Evolutionary conservation across 1,140 invertebrate species (phyloP).

Genomic region (Euborellia annulipes): DNA sequence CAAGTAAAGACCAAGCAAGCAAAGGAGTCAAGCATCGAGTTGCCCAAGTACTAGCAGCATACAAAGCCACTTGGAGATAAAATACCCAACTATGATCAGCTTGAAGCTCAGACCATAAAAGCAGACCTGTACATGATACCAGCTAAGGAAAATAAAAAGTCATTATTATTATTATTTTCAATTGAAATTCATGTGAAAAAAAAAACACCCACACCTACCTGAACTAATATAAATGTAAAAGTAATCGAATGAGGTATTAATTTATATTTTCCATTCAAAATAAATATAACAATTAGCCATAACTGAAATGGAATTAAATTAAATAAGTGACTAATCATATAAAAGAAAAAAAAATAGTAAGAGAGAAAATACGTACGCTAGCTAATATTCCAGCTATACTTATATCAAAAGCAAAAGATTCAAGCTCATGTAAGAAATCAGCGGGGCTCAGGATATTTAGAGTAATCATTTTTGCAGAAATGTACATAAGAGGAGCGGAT

Average conservation of each 20-base stretch:
- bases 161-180: conserved; percentile 14
- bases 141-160: conserved; percentile 27
- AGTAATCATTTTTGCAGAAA: conserved; percentile 83
- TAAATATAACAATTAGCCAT: conserved; percentile 64
- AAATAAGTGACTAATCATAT: conserved; percentile 2
- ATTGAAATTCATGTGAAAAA: not conserved
- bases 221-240: conserved; percentile 56
- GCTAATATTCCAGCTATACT: conserved; percentile 59
- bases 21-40: conserved; percentile 69
- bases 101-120: conserved; percentile 43
- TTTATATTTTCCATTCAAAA: conserved; percentile 56
- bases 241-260: conserved; percentile 72
- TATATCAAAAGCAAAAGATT: conserved; percentile 64
- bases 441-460: conserved; percentile 45
- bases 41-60: conserved; percentile 56
- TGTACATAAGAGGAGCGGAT: conserved; percentile 86
- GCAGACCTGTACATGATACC: conserved; percentile 46
- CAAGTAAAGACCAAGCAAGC: conserved; percentile 59
- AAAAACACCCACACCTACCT: conserved; percentile 36
- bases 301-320: conserved; percentile 24
- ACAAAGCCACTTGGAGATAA: conserved; percentile 54
- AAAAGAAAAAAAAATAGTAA: conserved; percentile 3
- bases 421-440: conserved; percentile 58
- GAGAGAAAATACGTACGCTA: conserved; percentile 32
- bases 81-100: conserved; percentile 32